Conservation (phyloP, 2,113 vertebrate genomes). For the Rhea americana region DNA sequence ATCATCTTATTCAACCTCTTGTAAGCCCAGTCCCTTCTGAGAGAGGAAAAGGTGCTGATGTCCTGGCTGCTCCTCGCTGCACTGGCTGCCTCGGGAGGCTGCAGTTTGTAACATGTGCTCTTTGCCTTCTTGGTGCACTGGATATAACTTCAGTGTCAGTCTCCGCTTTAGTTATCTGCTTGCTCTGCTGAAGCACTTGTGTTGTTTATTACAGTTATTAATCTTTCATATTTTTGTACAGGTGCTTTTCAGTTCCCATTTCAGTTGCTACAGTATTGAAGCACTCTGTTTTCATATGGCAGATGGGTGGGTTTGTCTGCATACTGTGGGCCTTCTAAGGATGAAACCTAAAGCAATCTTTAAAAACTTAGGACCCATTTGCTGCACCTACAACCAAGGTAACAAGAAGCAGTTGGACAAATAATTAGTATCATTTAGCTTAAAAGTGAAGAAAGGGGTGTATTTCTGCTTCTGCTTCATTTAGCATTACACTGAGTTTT, state of each 20-base stretch:
- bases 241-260: not conserved
- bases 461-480: not conserved
- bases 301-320: not conserved
- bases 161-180: not conserved
- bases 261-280: not conserved
- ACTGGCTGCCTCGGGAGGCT: accelerated
- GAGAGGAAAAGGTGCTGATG: not conserved
- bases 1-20: not conserved
- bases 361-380: not conserved
- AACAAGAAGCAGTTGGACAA: not conserved
- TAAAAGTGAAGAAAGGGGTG: not conserved
- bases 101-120: accelerated
- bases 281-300: not conserved
- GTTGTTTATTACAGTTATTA: not conserved
- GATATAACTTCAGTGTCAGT: not conserved
- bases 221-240: not conserved
- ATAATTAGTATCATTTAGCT: not conserved
- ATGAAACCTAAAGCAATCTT: not conserved
- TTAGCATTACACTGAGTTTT: not conserved
- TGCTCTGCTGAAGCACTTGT: not conserved
- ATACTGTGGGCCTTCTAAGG: not conserved
- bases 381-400: not conserved
- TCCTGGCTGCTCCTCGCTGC: not conserved
- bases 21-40: not conserved
- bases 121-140: not conserved